phyloP scores from a whole-genome alignment of 2,797 vertebrate species.

The Semotilus atromaculatus region DNA sequence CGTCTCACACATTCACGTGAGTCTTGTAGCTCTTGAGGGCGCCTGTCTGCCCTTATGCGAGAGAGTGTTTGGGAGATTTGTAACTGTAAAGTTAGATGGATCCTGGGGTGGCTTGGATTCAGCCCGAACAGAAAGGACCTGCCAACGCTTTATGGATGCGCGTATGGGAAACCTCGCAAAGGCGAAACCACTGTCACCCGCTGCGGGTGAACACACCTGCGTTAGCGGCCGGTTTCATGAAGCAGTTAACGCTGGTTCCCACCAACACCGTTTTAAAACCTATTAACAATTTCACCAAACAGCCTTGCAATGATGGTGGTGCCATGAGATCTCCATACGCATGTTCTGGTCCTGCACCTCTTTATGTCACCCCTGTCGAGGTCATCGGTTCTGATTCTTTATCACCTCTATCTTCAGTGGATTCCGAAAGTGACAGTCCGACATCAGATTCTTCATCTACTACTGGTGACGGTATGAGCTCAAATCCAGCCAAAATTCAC shows the following conservation, averaged over 20 bases:
- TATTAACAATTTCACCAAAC: slow-evolving; percentile 61
- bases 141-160: slow-evolving; percentile 98
- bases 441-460: slow-evolving; percentile 75
- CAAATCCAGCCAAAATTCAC: slow-evolving; percentile 28
- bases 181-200: slow-evolving; percentile 79
- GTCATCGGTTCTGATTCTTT: slow-evolving; percentile 73
- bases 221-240: slow-evolving; percentile 72
- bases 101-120: slow-evolving; percentile 97
- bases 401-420: slow-evolving; percentile 84
- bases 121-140: slow-evolving; percentile 98
- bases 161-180: slow-evolving; percentile 96
- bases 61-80: slow-evolving; percentile 9
- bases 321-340: slow-evolving; percentile 39
- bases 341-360: slow-evolving; percentile 60
- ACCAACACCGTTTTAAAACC: slow-evolving; percentile 68
- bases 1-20: neutral
- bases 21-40: neutral
- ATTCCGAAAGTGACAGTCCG: slow-evolving; percentile 85
- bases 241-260: slow-evolving; percentile 70
- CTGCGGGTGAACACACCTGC: slow-evolving; percentile 74
- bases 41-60: neutral
- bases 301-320: slow-evolving; percentile 59
- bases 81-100: slow-evolving; percentile 86
- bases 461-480: slow-evolving; percentile 64
- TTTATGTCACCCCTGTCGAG: slow-evolving; percentile 64